These are phyloP conservation scores for Ethmia dodecea DNA, from an alignment of 2,888 invertebrate species.

Conservation along the genomic window DNA sequence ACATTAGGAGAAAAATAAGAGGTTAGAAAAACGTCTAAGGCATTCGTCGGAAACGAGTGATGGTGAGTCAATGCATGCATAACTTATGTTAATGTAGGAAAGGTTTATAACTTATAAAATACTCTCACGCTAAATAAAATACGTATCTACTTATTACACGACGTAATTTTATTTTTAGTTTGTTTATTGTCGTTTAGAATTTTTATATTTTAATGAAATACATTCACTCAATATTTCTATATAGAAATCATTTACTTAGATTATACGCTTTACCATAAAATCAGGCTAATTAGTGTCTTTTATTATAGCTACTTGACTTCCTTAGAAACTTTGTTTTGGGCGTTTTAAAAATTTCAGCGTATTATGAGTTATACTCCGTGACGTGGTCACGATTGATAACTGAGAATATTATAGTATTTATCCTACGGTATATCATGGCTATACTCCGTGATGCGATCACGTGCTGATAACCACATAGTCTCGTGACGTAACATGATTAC, in stretches of 20 bases:
- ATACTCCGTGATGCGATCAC: conserved; percentile 7
- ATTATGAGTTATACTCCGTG: neutral
- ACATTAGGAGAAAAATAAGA: neutral
- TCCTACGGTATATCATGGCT: neutral
- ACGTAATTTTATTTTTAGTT: no score
- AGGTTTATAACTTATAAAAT: neutral
- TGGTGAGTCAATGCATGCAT: neutral
- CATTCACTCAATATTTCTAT: no score
- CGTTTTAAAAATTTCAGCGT: no score
- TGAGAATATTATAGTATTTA: neutral
- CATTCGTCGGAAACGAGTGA: neutral
- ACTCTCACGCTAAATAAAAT: no score
- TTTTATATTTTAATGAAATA: no score
- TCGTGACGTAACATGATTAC: conserved; percentile 7
- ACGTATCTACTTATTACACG: no score
- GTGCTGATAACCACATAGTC: conserved; percentile 7
- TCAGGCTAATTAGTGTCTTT: neutral
- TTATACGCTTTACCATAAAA: neutral
- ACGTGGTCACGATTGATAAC: neutral
- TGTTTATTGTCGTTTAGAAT: no score
- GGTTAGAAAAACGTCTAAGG: neutral
- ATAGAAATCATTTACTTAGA: no score
- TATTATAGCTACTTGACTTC: neutral
- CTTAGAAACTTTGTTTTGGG: neutral
- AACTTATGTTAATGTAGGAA: neutral